These are phyloP conservation scores for Synergus japonicus DNA, from an alignment of 2,888 invertebrate species.

Conservation along the genomic window DNA sequence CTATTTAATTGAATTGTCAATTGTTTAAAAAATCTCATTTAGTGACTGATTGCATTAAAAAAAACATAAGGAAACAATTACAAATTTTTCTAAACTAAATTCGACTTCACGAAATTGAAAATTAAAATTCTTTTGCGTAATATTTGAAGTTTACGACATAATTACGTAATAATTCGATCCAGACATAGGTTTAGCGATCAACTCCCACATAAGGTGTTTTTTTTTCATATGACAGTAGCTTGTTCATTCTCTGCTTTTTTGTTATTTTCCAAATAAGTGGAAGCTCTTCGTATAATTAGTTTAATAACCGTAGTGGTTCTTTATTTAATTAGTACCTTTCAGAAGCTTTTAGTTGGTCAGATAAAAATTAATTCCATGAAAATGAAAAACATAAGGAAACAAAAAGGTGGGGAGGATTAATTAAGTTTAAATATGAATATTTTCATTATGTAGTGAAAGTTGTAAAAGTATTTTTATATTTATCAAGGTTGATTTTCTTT, in stretches of 20 bases:
- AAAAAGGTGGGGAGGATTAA: background rate
- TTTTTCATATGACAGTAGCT: slow-evolving; percentile 18
- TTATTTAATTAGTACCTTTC: slow-evolving; percentile 20
- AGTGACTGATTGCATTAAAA: too few relatives aligned
- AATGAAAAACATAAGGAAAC: background rate
- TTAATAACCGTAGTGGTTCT: slow-evolving; percentile 33
- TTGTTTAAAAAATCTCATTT: too few relatives aligned
- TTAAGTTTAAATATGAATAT: slow-evolving; percentile 1
- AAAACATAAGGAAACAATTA: too few relatives aligned
- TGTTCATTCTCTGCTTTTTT: background rate
- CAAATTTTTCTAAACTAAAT: background rate
- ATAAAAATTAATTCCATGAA: slow-evolving; percentile 9
- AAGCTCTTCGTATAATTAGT: slow-evolving; percentile 25
- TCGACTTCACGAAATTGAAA: background rate
- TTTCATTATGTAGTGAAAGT: background rate
- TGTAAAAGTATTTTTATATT: background rate
- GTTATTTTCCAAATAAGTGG: slow-evolving; percentile 18
- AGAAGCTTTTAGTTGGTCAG: slow-evolving; percentile 25
- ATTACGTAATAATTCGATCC: background rate
- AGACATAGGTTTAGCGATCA: background rate
- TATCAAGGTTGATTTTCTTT: background rate
- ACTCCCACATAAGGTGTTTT: background rate
- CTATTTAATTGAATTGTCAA: background rate
- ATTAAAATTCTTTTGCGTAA: background rate
- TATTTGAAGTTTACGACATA: background rate